Base-by-base conservation (phyloP, 2,888 invertebrate genomes). In the Drosophila monieri region DNA sequence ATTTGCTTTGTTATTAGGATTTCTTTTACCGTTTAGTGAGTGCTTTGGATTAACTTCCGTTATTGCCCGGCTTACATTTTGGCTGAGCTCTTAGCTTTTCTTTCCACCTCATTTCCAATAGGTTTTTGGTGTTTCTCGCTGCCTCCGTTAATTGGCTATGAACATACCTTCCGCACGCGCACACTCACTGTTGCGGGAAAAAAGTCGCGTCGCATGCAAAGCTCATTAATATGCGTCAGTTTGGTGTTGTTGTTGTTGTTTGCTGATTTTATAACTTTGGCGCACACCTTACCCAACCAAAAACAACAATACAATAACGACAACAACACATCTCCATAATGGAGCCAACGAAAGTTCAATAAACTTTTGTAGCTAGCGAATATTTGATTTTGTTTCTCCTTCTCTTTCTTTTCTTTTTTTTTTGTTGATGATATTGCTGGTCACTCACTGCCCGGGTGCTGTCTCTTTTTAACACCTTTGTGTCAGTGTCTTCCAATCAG, bases 331-430 rank as follows among this genome's bases (percentile, higher is more conserved):
- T 51, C 62, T 27, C 35, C 14, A 78, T 80, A 78, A 83, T 79
- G 73, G 85, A 88, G 88, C 80, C 74, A 81, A 74, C 68, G 73
- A 74, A 84, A 89, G 88, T 89, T 89, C 89, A 89, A 88, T 89
- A 88, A 89, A 89, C 88, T 84, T 80, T 88, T 72, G 85, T 51
- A 51, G 52, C 57, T 74, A 57, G 71, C 74, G 47, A 71, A 65
- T 65, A 68, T 68, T 65, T 68, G 56, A 65, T 55, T 52, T 61
- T 62, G 47, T 58, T 66, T 52, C 67, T 60, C 25, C 32, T 53
- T 67, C 67, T 60, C 25, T 37, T 53, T 67, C 41, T 44, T 60
- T 46, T 14, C 43, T 27, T 41, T 59, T 54, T 27, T 30, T 49
- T 30, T 48, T 57, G 32, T 44, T 48, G n/a, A 30, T 56, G 30